Base-by-base conservation (phyloP, 2,113 vertebrate genomes). In the Donacobius atricapilla region DNA sequence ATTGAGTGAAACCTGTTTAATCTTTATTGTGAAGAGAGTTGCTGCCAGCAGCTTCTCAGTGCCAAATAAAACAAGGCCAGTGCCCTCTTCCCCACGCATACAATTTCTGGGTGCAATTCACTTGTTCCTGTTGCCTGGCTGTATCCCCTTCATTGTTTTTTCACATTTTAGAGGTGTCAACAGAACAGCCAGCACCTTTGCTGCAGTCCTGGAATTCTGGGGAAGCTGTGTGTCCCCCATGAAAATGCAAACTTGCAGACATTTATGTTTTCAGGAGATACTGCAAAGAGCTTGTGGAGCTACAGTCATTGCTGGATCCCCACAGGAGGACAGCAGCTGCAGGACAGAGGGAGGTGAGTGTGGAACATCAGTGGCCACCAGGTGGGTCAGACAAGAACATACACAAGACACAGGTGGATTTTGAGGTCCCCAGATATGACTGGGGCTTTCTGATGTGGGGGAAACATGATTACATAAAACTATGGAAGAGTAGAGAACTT, bases 191-290 rank as follows among this genome's bases (percentile, higher is more conserved):
- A 48, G 33, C 35, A 73, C 63, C 44, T 92, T 73, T 90, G 71
- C 31, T 88, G 79, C 31, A 19, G 0, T 57, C 40, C 33, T 70
- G 70, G 61, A 57, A 24, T 57, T 70, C 76, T 79, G 75, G 54
- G 45, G 45, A 47, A 70, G 44, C 78, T 95, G 23, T 2, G 10
- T 14, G 21, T 73, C 65, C 50, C 31, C 33, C 20, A 6, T 44
- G 45, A 78, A 80, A 40, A 28, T 88, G 56, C 72, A 73, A 90
- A 89, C 48, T 18, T 80, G n/a, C 19, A 63, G 44, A 21, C 10
- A 68, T 97, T 80, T 87, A 15, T 78, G 33, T 97, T 97, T 96
- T 94, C 92, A 98, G 98, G 95, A 94, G 66, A 64, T 96, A 39
- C 12, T 76, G 58, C 95, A 86, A 56, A 70, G 90, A 83, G 78